Conservation (phyloP, 1,140 invertebrate genomes). For the Phortica variegata region DNA sequence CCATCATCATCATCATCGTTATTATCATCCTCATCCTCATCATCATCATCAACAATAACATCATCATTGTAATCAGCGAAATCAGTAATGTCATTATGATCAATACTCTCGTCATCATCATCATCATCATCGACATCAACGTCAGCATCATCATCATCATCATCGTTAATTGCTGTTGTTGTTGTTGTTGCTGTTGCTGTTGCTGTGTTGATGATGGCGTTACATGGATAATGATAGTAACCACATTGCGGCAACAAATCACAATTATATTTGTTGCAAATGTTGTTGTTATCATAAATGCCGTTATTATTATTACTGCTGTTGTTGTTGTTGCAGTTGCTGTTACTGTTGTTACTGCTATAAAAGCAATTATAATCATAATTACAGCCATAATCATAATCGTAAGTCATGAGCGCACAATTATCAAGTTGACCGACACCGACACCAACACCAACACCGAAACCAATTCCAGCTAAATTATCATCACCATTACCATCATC, state of each 20-base stretch:
- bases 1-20: conserved; percentile 37
- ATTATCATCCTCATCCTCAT: neutral
- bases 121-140: conserved; percentile 1
- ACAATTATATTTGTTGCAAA: conserved; percentile 32
- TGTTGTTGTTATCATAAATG: conserved; percentile 7
- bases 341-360: neutral
- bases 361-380: too few species aligned
- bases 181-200: conserved; percentile 5
- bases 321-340: neutral
- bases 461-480: too few species aligned
- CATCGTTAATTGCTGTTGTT: conserved; percentile 3
- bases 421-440: too few species aligned
- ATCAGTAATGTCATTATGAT: neutral
- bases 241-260: conserved; percentile 6
- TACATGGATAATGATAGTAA: conserved; percentile 10
- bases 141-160: neutral
- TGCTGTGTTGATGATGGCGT: conserved; percentile 1
- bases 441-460: too few species aligned
- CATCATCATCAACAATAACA: conserved; percentile 1
- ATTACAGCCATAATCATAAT: conserved; percentile 2
- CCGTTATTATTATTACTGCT: conserved; percentile 3
- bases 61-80: conserved; percentile 1
- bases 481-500: too few species aligned
- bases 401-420: too few species aligned
- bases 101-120: neutral